A percentile compares a stretch with the other conserved stretches of the same genome.
These are phyloP conservation scores for Tanypteryx hageni DNA, from an alignment of 2,888 invertebrate species.

Conservation along the genomic window DNA sequence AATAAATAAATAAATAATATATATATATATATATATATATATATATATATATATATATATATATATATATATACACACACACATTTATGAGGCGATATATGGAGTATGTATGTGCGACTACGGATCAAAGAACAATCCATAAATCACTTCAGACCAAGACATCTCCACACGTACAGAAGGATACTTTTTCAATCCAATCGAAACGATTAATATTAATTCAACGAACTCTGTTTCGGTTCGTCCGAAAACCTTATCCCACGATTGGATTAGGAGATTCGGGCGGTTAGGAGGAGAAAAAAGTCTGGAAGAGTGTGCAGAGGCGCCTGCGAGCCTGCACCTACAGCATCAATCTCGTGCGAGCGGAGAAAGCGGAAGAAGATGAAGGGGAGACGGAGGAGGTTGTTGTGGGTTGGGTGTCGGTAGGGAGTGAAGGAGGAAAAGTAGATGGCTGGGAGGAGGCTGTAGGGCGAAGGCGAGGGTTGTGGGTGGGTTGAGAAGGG, in stretches of 20 bases:
- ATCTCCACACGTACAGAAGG: not conserved
- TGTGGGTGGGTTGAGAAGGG: no score
- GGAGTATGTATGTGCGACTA: no score
- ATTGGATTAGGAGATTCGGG: conserved; percentile 50
- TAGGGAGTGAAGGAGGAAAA: not conserved
- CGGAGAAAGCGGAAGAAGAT: not conserved
- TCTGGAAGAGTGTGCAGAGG: not conserved
- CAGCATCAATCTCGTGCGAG: conserved; percentile 46
- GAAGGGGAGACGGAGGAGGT: not conserved
- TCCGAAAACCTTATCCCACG: conserved; percentile 26
- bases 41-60: no score
- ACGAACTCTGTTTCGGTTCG: conserved; percentile 36
- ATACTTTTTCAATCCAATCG: conserved; percentile 26
- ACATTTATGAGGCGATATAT: no score
- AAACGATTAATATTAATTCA: conserved; percentile 59
- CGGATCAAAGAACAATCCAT: no score
- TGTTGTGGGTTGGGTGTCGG: not conserved
- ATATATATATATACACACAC: no score
- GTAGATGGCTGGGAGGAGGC: not conserved
- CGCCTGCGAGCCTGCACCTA: conserved; percentile 42
- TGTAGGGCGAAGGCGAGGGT: not conserved
- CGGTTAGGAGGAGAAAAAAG: not conserved
- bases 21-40: no score
- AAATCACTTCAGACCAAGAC: no score
- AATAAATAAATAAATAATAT: no score